Conservation (phyloP, 2,797 vertebrate genomes). For the Pseudomugil tenellus region DNA sequence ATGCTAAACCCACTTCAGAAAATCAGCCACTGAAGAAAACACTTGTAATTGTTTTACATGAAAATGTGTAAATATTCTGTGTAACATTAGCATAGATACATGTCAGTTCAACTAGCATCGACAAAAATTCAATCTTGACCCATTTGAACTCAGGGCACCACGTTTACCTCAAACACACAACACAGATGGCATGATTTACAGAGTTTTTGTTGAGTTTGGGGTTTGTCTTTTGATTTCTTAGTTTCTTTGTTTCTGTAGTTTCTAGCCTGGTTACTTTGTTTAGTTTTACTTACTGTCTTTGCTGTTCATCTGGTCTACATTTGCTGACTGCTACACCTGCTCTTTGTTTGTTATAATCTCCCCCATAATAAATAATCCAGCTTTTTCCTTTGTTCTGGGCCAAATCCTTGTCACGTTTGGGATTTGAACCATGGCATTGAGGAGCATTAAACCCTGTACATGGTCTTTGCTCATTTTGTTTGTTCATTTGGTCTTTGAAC, state of each 20-base stretch:
- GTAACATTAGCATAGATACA: too few relatives aligned
- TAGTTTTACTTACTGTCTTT: neutral
- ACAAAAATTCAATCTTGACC: too few relatives aligned
- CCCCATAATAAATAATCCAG: neutral
- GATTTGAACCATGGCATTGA: neutral
- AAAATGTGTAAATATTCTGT: too few relatives aligned
- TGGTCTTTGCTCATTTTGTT: too few relatives aligned
- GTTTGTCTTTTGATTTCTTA: neutral
- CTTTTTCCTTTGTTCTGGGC: neutral
- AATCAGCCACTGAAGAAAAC: too few relatives aligned
- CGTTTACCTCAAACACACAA: neutral
- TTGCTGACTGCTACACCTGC: neutral
- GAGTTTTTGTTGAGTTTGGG: neutral
- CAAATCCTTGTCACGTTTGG: neutral
- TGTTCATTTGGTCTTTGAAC: too few relatives aligned
- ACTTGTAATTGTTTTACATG: too few relatives aligned
- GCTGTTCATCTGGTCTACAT: neutral
- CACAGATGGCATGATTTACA: neutral
- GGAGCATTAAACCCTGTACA: neutral
- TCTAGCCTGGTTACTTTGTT: neutral
- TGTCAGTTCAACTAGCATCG: too few relatives aligned
- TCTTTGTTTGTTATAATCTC: neutral
- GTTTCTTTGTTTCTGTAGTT: neutral
- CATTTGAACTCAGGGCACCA: neutral
- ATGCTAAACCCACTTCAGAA: neutral